Conservation (phyloP, 2,113 vertebrate species). For the Sprattus sprattus region DNA sequence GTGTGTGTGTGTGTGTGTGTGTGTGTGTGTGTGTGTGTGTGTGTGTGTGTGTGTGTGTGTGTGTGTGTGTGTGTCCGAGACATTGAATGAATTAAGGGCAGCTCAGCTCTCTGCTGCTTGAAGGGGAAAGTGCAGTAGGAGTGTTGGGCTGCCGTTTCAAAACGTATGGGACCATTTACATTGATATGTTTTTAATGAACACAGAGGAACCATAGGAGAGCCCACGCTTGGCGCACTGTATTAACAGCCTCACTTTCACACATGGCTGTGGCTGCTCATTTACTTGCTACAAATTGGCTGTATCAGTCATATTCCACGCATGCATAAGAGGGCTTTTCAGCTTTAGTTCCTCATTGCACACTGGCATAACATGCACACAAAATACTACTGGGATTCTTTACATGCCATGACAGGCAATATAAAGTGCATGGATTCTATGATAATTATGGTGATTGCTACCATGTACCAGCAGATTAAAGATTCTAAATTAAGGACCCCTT, state of each 20-base stretch:
- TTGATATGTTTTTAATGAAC: conserved; percentile 45
- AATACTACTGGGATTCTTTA: neutral
- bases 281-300: conserved; percentile 8
- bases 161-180: conserved; percentile 22
- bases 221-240: conserved; percentile 25
- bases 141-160: conserved; percentile 35
- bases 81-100: neutral
- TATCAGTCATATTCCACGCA: neutral
- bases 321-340: neutral
- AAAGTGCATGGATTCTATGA: neutral
- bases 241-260: neutral
- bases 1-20: neutral
- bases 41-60: conserved; percentile 23
- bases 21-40: neutral
- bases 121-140: neutral
- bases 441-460: too few relatives aligned
- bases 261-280: conserved; percentile 7
- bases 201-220: conserved; percentile 46
- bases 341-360: neutral
- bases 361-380: neutral
- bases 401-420: neutral
- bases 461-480: neutral
- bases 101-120: neutral
- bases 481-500: neutral
- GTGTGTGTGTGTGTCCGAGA: neutral